Evolutionary conservation across 2,797 vertebrate genomes (phyloP).

Genomic region (Morus bassanus): DNA sequence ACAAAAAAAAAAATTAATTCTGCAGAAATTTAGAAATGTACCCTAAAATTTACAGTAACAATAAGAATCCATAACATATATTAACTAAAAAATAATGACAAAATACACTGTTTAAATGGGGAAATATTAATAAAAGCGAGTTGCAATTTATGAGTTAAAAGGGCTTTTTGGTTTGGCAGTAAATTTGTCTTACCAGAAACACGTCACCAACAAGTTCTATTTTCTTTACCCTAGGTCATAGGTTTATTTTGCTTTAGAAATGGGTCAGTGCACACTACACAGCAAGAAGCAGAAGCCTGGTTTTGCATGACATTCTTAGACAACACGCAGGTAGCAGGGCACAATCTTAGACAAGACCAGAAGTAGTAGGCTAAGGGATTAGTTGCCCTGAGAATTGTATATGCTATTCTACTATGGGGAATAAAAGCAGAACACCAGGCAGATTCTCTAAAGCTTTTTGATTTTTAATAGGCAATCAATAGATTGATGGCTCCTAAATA

Average conservation of each 20-base stretch:
- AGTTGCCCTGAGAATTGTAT: not conserved
- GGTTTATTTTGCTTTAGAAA: not conserved
- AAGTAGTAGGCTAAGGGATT: not conserved
- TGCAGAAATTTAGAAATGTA: not conserved
- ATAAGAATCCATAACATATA: not conserved
- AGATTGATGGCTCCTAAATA: not conserved
- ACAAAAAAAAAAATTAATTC: not conserved
- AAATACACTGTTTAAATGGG: not conserved
- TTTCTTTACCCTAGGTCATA: not conserved
- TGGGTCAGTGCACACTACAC: not conserved
- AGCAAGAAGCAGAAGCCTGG: not conserved
- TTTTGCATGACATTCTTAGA: not conserved
- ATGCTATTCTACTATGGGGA: not conserved
- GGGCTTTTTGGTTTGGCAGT: not conserved
- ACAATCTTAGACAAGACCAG: not conserved
- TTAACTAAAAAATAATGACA: not conserved
- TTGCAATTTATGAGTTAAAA: not conserved
- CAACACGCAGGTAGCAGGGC: rapidly evolving
- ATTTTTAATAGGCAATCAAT: not conserved
- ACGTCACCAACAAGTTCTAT: not conserved
- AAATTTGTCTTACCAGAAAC: not conserved
- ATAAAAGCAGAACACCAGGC: not conserved
- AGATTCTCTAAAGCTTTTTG: not conserved
- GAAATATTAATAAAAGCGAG: not conserved
- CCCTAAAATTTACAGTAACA: not conserved